Conservation (phyloP, 2,113 vertebrate genomes). For the Archilochus colubris region DNA sequence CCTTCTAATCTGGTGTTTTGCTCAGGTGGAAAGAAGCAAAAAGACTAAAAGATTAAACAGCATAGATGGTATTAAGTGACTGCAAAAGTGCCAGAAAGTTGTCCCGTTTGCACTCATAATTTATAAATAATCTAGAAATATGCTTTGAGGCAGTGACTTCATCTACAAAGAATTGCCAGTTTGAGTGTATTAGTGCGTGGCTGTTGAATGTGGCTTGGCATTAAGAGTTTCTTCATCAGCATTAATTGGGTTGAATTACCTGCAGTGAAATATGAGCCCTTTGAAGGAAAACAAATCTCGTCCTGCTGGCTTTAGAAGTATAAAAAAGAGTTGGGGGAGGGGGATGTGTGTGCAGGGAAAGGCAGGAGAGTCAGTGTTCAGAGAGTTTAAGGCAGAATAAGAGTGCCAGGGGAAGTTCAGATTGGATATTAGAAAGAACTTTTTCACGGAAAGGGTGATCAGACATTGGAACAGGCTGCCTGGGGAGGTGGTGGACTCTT, state of each 20-base stretch:
- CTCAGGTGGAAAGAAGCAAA: constrained; percentile 20
- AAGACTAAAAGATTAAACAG: background rate
- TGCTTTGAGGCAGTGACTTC: constrained; percentile 25
- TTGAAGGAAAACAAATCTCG: background rate
- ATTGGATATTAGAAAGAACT: no score
- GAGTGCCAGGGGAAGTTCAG: no score
- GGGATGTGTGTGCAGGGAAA: background rate
- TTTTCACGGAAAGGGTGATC: no score
- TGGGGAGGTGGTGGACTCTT: no score
- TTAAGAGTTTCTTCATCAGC: constrained; percentile 35
- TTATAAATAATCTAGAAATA: constrained; percentile 45
- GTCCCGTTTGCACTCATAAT: constrained; percentile 25
- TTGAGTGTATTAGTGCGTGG: background rate
- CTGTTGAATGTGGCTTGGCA: background rate
- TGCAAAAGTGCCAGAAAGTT: constrained; percentile 22
- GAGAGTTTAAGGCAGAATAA: background rate
- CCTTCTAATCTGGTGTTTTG: background rate
- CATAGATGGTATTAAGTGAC: constrained; percentile 1
- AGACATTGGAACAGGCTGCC: no score
- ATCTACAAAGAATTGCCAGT: constrained; percentile 29
- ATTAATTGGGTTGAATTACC: constrained; percentile 51
- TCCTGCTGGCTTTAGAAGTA: background rate
- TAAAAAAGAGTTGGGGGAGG: rapidly evolving
- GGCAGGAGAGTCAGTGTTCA: background rate
- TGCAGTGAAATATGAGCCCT: constrained; percentile 15